Percentiles rank a stretch among this genome's conserved stretches.
Conservation (phyloP, 1,140 invertebrate species). For the Cecropterus lyciades region DNA sequence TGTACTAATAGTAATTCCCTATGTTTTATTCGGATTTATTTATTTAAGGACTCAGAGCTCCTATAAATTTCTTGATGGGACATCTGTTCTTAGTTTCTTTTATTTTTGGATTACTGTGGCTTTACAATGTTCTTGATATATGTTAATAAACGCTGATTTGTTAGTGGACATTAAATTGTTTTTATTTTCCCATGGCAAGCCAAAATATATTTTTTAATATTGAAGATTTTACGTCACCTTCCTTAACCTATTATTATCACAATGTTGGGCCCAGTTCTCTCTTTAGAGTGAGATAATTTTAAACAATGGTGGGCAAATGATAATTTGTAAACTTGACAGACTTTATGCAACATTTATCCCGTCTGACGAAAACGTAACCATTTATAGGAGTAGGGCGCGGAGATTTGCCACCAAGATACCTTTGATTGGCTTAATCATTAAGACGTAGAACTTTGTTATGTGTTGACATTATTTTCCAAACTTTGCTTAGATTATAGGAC, state of each 20-base stretch:
- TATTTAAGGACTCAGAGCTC: slow-evolving; percentile 30
- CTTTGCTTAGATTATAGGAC: too few relatives aligned
- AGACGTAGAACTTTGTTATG: slow-evolving; percentile 11
- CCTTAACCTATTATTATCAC: too few relatives aligned
- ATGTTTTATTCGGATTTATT: slow-evolving; percentile 40
- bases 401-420: slow-evolving; percentile 15
- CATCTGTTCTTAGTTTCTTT: slow-evolving; percentile 31
- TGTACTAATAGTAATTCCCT: slow-evolving; percentile 48
- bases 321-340: too few relatives aligned
- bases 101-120: slow-evolving; percentile 5
- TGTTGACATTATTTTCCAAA: slow-evolving; percentile 2
- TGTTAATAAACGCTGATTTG: slow-evolving; percentile 6
- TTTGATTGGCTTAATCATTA: slow-evolving; percentile 23
- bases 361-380: neutral
- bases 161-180: too few relatives aligned
- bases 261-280: too few relatives aligned
- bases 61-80: slow-evolving; percentile 31
- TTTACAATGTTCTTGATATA: slow-evolving; percentile 2
- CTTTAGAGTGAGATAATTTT: too few relatives aligned
- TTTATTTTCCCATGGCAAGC: too few relatives aligned
- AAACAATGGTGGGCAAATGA: too few relatives aligned
- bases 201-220: too few relatives aligned
- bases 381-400: slow-evolving; percentile 15
- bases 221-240: too few relatives aligned
- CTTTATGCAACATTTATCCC: too few relatives aligned